These are phyloP conservation scores for Austrofundulus limnaeus DNA, from an alignment of 2,113 vertebrate genomes.

Conservation along the genomic window DNA sequence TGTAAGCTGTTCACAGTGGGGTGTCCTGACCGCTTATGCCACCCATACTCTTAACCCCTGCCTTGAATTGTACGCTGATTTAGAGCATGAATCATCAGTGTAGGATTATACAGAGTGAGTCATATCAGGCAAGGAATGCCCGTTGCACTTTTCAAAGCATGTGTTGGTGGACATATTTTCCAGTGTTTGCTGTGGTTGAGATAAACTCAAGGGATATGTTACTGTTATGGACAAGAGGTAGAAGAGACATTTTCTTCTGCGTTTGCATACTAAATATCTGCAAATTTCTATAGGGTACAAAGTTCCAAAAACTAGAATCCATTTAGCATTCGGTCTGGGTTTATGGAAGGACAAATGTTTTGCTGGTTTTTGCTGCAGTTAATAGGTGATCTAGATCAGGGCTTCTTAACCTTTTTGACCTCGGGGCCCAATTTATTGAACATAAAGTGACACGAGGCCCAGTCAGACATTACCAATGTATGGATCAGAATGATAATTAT, in stretches of 20 bases:
- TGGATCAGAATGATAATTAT: too few species aligned
- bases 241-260: too few species aligned
- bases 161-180: constrained; percentile 43
- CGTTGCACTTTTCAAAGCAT: constrained; percentile 50
- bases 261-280: constrained; percentile 4
- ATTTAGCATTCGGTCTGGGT: neutral
- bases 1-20: constrained; percentile 55
- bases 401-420: too few species aligned
- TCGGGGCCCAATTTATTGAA: too few species aligned
- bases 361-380: neutral
- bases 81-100: constrained; percentile 67
- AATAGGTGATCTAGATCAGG: too few species aligned
- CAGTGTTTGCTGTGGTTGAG: constrained; percentile 20
- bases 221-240: constrained; percentile 13
- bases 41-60: constrained; percentile 67
- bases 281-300: constrained; percentile 1
- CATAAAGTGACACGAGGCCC: too few species aligned
- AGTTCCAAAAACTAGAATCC: neutral
- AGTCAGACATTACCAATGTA: too few species aligned
- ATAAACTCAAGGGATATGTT: constrained; percentile 13
- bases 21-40: constrained; percentile 63
- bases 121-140: constrained; percentile 61
- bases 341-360: neutral
- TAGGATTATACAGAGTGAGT: constrained; percentile 67
- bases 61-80: constrained; percentile 45